Evolutionary conservation across 2,888 invertebrate genomes (phyloP).

Genomic region (Hecatera dysodea): DNA sequence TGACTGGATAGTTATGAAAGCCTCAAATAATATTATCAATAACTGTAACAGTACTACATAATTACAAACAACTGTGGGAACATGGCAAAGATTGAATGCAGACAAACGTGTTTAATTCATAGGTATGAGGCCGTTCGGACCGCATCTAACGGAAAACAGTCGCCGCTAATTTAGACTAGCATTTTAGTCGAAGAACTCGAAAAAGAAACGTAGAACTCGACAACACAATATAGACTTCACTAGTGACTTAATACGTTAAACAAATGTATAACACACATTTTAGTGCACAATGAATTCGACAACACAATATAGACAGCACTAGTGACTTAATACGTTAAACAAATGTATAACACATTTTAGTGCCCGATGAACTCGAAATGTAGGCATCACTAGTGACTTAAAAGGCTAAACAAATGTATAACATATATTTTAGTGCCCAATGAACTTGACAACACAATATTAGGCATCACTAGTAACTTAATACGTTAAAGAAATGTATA

Average conservation of each 20-base stretch:
- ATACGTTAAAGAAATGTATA: slow-evolving; percentile 32
- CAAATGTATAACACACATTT: slow-evolving; percentile 20
- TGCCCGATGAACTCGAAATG: no score
- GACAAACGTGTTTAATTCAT: slow-evolving; percentile 30
- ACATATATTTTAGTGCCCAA: slow-evolving; percentile 3
- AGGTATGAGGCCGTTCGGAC: slow-evolving; percentile 34
- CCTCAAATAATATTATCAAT: slow-evolving; percentile 62
- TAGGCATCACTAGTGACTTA: slow-evolving; percentile 20
- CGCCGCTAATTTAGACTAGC: slow-evolving; percentile 64
- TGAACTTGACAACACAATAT: slow-evolving; percentile 25
- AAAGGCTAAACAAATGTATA: slow-evolving; percentile 32
- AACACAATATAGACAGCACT: slow-evolving; percentile 4
- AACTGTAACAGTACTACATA: slow-evolving; percentile 61
- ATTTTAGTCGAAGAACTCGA: no score
- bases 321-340: slow-evolving; percentile 31
- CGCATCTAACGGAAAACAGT: slow-evolving; percentile 23
- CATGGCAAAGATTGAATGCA: slow-evolving; percentile 62
- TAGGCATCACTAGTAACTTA: no score
- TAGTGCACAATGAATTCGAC: no score
- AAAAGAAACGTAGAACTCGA: no score
- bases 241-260: slow-evolving; percentile 30
- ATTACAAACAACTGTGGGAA: slow-evolving; percentile 63
- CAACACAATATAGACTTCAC: slow-evolving; percentile 3
- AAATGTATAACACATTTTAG: slow-evolving; percentile 43
- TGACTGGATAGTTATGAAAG: slow-evolving; percentile 60